A percentile compares a stretch with the other conserved stretches of the same genome.
Conservation (phyloP, 2,797 vertebrate species). For the Thalassophryne amazonica region DNA sequence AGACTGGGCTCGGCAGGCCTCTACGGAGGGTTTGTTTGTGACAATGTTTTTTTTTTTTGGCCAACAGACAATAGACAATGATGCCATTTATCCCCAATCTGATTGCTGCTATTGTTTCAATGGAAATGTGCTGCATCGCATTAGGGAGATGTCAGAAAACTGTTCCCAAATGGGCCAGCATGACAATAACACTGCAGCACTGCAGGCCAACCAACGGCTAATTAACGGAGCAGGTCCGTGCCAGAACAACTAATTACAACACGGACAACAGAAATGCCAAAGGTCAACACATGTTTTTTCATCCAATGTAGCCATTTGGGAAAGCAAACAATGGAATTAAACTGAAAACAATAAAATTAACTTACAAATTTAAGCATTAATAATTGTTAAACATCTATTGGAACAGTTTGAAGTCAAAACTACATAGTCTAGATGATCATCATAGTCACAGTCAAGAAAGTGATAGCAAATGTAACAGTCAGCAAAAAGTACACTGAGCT, state of each 20-base stretch:
- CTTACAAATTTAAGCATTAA: constrained; percentile 5
- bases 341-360: constrained; percentile 7
- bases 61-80: constrained; percentile 70
- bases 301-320: background rate
- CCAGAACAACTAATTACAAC: constrained; percentile 37
- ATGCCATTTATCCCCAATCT: constrained; percentile 63
- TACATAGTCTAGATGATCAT: background rate
- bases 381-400: constrained; percentile 6
- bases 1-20: constrained; percentile 39
- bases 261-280: constrained; percentile 1
- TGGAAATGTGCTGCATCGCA: constrained; percentile 60
- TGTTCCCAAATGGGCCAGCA: constrained; percentile 32
- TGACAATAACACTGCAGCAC: constrained; percentile 22
- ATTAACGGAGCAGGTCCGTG: constrained; percentile 20
- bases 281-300: constrained; percentile 14
- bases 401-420: background rate
- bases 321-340: constrained; percentile 12
- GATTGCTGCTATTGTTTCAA: constrained; percentile 63
- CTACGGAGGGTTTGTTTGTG: constrained; percentile 38
- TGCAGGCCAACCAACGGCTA: constrained; percentile 44
- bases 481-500: too few species aligned
- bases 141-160: constrained; percentile 46
- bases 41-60: constrained; percentile 60
- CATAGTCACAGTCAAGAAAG: too few species aligned
- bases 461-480: too few species aligned